Evolutionary conservation across 2,888 invertebrate species (phyloP), one percentile per base, ranked within the genome.

Genomic region (Syrphus vitripennis): DNA sequence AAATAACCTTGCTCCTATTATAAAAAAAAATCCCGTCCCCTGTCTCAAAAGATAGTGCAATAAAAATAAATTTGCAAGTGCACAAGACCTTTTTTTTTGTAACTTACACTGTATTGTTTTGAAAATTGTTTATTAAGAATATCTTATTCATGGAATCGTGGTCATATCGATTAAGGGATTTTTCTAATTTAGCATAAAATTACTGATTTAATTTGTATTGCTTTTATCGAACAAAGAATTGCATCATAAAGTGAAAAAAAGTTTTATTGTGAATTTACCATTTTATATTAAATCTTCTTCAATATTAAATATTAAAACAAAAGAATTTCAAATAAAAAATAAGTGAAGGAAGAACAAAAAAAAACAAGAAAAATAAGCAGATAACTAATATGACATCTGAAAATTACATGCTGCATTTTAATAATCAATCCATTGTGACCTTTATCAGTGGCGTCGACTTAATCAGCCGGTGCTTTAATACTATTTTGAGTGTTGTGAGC

Each of bases 131-230:
- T 21, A 59, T 63, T 16, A 26, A 16, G 6, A 42, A 42, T 26
- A 65, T 50, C 9, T 2, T 31, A 81, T 86, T 82, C 77, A 86
- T 86, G 86, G 86, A 86, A 86, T 86, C 86, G 86, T 86, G 86
- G 86, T 86, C 86, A 89, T 89, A 88, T 83, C 88, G 89, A 75
- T 90, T 90, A 78, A 92, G 89, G 89, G 90, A 91, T 89, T 89
- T 89, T 88, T 88, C 89, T 87, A 90, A 89, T 75, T 90, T 90
- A 91, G 89, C 88, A 88, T 88, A 88, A 48, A 61, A 65, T 76
- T 61, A 65, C 50, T 76, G 19, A 48, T 40, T 77, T 74, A n/a
- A 65, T 65, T 80, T 71, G 14, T 24, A 65, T 31, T 48, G 1
- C 14, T 7, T 31, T 50, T 2, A 24, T 34, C 12, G 24, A 34